Conservation (phyloP, 2,113 vertebrate genomes). For the Pipra filicauda region DNA sequence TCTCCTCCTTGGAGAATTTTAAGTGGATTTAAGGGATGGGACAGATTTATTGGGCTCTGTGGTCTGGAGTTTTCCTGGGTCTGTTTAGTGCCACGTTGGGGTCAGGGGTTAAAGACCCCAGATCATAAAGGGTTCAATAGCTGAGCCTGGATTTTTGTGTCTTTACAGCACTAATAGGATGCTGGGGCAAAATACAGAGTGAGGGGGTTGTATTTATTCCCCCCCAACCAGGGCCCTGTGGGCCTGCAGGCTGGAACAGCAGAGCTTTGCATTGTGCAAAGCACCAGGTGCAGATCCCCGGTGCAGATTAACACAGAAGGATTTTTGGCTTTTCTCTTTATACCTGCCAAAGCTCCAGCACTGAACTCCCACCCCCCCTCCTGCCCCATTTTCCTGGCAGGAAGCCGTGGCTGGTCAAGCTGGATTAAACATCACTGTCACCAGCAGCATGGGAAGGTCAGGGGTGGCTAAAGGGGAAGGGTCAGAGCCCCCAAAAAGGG, state of each 20-base stretch:
- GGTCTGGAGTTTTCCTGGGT: not conserved
- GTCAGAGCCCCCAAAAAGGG: not conserved
- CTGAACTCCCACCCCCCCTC: not conserved
- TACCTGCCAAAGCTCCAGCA: not conserved
- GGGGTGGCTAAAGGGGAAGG: accelerated
- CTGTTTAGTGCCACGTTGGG: accelerated
- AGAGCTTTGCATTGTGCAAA: not conserved
- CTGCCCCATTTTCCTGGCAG: not conserved
- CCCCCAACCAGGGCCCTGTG: accelerated
- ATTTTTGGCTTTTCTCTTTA: not conserved
- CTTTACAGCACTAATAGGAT: not conserved
- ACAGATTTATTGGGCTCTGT: not conserved
- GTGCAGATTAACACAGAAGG: not conserved
- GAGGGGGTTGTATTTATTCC: accelerated
- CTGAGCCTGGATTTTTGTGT: not conserved
- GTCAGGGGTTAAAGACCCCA: not conserved
- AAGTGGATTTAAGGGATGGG: not conserved
- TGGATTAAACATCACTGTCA: not conserved
- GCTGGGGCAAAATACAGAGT: accelerated
- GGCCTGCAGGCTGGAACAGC: not conserved
- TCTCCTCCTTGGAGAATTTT: not conserved
- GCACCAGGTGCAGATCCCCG: accelerated
- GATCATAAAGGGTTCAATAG: accelerated
- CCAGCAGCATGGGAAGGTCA: not conserved
- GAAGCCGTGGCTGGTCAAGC: not conserved